Evolutionary conservation across 2,888 invertebrate genomes (phyloP).

Genomic region (Fissipunctia ypsillon): DNA sequence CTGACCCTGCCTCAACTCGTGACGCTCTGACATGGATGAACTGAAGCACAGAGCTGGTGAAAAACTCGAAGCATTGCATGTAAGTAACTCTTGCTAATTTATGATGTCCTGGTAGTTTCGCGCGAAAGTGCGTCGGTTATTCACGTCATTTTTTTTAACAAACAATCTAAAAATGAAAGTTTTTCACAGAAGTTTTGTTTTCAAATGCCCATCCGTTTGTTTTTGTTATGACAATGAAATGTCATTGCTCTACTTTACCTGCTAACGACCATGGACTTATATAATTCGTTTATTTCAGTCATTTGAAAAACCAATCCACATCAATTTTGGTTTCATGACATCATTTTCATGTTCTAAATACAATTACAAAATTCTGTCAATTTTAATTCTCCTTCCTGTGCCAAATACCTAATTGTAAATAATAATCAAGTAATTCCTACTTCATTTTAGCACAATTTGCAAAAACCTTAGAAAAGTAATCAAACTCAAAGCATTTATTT

Average conservation of each 20-base stretch:
- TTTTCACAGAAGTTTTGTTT: constrained; percentile 19
- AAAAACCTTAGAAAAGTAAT: too few relatives aligned
- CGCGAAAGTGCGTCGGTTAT: constrained; percentile 75
- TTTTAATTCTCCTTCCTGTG: constrained; percentile 3
- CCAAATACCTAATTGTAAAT: too few relatives aligned
- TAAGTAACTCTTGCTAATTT: constrained; percentile 77
- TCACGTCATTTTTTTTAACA: constrained; percentile 69
- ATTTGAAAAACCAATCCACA: not conserved
- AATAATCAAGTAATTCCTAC: too few relatives aligned
- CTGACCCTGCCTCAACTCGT: constrained; percentile 74
- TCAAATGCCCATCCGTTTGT: constrained; percentile 53
- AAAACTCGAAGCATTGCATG: constrained; percentile 87
- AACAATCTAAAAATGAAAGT: constrained; percentile 57
- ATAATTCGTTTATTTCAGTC: constrained; percentile 72
- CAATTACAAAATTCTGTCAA: not conserved
- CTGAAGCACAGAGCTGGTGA: constrained; percentile 86
- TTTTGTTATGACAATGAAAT: constrained; percentile 71
- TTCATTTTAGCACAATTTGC: too few relatives aligned
- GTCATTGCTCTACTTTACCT: constrained; percentile 73
- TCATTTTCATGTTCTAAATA: constrained; percentile 12
- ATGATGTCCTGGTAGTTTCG: constrained; percentile 78
- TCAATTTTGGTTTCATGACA: not conserved
- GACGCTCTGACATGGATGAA: constrained; percentile 85
- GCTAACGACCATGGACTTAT: constrained; percentile 79
- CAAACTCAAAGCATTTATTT: too few relatives aligned